Evolutionary conservation across 2,797 vertebrate species (phyloP).

Genomic region (Babyrousa celebensis): DNA sequence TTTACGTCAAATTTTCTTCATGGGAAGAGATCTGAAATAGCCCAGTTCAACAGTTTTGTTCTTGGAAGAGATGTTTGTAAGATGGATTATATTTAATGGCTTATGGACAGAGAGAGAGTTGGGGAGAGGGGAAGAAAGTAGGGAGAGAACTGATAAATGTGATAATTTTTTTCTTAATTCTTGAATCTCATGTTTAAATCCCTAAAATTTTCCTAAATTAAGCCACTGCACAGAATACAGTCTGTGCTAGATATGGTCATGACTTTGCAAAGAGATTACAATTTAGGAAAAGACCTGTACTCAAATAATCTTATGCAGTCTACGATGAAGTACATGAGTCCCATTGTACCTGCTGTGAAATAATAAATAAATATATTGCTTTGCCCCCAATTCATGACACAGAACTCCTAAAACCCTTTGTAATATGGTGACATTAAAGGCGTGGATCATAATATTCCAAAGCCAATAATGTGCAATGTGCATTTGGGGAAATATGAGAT

Average conservation of each 20-base stretch:
- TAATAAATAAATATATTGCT: not conserved
- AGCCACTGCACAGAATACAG: not conserved
- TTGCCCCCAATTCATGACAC: not conserved
- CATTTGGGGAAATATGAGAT: not conserved
- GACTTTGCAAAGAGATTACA: not conserved
- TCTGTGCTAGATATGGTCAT: not conserved
- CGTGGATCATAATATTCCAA: not conserved
- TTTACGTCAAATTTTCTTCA: conserved; percentile 31
- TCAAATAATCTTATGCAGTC: not conserved
- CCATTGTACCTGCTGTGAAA: not conserved
- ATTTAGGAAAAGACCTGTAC: not conserved
- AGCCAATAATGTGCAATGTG: not conserved
- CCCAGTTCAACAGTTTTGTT: not conserved
- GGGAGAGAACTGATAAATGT: not conserved
- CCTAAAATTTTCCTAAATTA: not conserved
- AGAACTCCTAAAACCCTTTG: not conserved
- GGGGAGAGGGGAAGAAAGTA: not conserved
- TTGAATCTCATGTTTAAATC: not conserved
- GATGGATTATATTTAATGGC: not conserved
- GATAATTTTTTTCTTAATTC: not conserved
- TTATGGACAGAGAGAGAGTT: not conserved
- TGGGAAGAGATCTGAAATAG: not conserved
- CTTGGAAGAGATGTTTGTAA: not conserved
- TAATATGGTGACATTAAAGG: too few species aligned
- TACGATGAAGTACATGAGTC: not conserved